phyloP scores from a whole-genome alignment of 1,140 invertebrate genomes.

The Drosophila orosa region DNA sequence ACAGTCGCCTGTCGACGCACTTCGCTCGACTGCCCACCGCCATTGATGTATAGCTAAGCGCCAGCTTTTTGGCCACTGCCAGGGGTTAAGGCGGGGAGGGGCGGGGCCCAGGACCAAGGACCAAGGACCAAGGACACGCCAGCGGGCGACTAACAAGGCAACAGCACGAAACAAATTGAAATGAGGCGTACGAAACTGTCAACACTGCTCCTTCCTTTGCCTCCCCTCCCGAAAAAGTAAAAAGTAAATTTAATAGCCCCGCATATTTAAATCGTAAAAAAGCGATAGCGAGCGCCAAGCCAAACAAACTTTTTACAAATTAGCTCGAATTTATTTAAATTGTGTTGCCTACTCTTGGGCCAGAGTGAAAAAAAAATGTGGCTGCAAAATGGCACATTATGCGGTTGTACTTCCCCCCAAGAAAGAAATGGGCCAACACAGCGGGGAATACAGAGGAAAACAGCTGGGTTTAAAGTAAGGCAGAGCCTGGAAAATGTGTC shows the following conservation, averaged over 20 bases:
- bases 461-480: not conserved
- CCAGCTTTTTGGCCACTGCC: conserved; percentile 25
- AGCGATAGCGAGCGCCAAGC: conserved; percentile 28
- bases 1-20: conserved; percentile 60
- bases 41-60: conserved; percentile 68
- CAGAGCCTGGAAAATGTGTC: not conserved
- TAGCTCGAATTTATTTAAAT: conserved; percentile 77
- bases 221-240: not conserved
- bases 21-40: conserved; percentile 49
- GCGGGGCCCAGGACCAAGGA: conserved; percentile 17
- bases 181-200: conserved; percentile 64
- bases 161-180: conserved; percentile 72
- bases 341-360: conserved; percentile 55
- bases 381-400: conserved; percentile 46
- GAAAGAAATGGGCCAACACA: not conserved
- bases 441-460: not conserved
- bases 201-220: conserved; percentile 21
- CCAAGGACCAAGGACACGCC: conserved; percentile 45
- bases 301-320: conserved; percentile 77
- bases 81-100: conserved; percentile 14
- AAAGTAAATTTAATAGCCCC: conserved; percentile 67
- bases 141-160: conserved; percentile 73
- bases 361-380: conserved; percentile 22
- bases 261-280: conserved; percentile 75
- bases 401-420: conserved; percentile 1